Evolutionary conservation across 2,113 vertebrate genomes (phyloP), one percentile per base, ranked within the genome.

Genomic region (Chloropsis hardwickii): DNA sequence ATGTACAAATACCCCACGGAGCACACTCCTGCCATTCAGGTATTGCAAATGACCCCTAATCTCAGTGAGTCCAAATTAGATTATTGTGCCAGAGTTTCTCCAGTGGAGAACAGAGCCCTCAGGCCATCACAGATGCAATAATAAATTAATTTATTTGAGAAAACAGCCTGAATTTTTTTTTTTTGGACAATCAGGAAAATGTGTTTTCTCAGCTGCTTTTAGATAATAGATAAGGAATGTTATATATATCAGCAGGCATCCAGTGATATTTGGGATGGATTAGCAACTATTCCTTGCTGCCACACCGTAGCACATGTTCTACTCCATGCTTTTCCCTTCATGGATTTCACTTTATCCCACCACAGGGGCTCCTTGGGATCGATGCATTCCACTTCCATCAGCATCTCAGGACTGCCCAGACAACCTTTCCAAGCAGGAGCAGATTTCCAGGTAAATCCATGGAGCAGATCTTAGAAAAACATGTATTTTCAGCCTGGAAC

Each of bases 141-240:
- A 93, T 21, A 47, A 66, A 81, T 71, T 37, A 71, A 90, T 86
- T 92, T 87, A 56, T 78, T 90, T 83, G 79, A 83, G 51, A 50
- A 86, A 95, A 48, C 44, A 78, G 79, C 40, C 60, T 71, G 64
- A 58, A 83, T 1, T 3, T 33, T 9, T 18, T 8, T 25, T 6
- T 20, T 64, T 48, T 81, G 29, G 44, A 21, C 50, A 61, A 23
- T 53, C 42, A 54, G 29, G 73, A 23, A 73, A 94, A 73, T 12
- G 42, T 54, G 58, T 84, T 51, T 84, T 89, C 56, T 67, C 60
- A 90, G 54, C 61, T 93, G 58, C 62, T 82, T 70, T 67, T 44
- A 56, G 84, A 25, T 79, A 80, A 91, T 1, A 62, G 44, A 81
- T 42, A 37, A 88, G 67, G 64, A 83, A 64, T 45, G 44, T 44